phyloP scores from a whole-genome alignment of 2,113 vertebrate species.

The Spheniscus mendiculus region DNA sequence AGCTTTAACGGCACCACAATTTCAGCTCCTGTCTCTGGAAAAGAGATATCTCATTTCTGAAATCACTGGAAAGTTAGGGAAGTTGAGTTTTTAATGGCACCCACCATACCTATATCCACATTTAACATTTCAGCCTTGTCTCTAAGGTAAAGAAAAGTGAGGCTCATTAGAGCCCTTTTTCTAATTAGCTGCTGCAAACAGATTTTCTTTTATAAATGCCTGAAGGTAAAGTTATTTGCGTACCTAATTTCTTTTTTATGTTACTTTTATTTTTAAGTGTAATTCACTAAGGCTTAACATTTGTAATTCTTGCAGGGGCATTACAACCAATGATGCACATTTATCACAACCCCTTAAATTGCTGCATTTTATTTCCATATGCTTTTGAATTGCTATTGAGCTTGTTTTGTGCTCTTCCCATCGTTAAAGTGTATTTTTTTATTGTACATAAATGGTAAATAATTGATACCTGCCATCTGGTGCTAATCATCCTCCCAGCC shows the following conservation, averaged over 20 bases:
- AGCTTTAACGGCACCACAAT: not conserved
- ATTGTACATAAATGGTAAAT: slow-evolving; percentile 81
- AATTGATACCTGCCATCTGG: slow-evolving; percentile 84
- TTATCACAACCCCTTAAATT: slow-evolving; percentile 76
- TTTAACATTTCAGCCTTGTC: slow-evolving; percentile 35
- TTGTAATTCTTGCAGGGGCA: slow-evolving; percentile 76
- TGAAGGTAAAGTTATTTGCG: slow-evolving; percentile 80
- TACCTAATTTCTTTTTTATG: slow-evolving; percentile 81
- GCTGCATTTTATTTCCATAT: slow-evolving; percentile 78
- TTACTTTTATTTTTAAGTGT: slow-evolving; percentile 78
- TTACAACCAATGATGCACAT: slow-evolving; percentile 67
- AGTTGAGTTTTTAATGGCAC: slow-evolving; percentile 51
- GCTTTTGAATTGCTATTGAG: slow-evolving; percentile 77
- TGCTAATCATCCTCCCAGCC: slow-evolving; percentile 59
- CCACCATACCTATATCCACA: slow-evolving; percentile 27
- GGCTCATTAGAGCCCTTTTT: slow-evolving; percentile 57
- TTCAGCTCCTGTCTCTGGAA: not conserved
- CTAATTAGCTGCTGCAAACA: slow-evolving; percentile 78
- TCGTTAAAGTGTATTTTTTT: slow-evolving; percentile 75
- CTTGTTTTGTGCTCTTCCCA: slow-evolving; percentile 76
- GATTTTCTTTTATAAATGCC: slow-evolving; percentile 72
- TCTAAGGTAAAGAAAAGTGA: slow-evolving; percentile 61
- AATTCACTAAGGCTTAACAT: slow-evolving; percentile 79
- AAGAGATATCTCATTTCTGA: slow-evolving; percentile 25
- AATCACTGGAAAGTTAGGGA: slow-evolving; percentile 9